Base-by-base conservation (phyloP, 2,888 invertebrate species). In the Orchesella flavescens region DNA sequence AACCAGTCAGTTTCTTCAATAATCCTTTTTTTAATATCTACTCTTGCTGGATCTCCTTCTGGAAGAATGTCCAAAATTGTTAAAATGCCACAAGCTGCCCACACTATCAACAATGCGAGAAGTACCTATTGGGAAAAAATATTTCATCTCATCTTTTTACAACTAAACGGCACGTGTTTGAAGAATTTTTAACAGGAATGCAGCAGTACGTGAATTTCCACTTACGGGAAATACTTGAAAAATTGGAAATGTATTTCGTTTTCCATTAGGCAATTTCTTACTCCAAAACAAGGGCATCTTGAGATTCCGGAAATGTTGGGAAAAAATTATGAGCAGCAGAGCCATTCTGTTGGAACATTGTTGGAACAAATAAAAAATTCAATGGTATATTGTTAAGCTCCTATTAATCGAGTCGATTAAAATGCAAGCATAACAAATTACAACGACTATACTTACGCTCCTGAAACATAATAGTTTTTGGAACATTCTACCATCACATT, bases 1-100 rank as follows among this genome's bases (percentile, higher is more conserved):
- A 96, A 94, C 95, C 95, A 96, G 0, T 94, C 93, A 0, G 95
- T 93, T 87, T 93, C 93, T n/a, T 92, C 90, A 21, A 96, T 91
- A 73, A 95, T 93, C 85, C 92, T 92, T 2, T 94, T 89, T 88
- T 94, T 94, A 10, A 93, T 92, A 89, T 96, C 95, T 0, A 95
- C 94, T 83, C 95, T 34, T 0, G 94, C 95, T 0, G 93, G 93
- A 90, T 95, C 94, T 0, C 93, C 93, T 0, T 90, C 90, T 0
- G 93, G 92, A 19, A 95, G 91, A n/a, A 92, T 92, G 78, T 92
- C 92, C 0, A 93, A 92, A 0, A 91, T 89, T 0, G 96, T 96
- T 78, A 96, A 91, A 75, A 95, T 92, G 0, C 92, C 93, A 89
- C 95, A 95, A 5, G 95, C 89, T 0, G 92, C 91, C 96, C 96